Percentiles rank a stretch among this genome's conserved stretches.
phyloP scores from a whole-genome alignment of 64 coral and sea anemone genomes.

The Cladopsammia gracilis region DNA sequence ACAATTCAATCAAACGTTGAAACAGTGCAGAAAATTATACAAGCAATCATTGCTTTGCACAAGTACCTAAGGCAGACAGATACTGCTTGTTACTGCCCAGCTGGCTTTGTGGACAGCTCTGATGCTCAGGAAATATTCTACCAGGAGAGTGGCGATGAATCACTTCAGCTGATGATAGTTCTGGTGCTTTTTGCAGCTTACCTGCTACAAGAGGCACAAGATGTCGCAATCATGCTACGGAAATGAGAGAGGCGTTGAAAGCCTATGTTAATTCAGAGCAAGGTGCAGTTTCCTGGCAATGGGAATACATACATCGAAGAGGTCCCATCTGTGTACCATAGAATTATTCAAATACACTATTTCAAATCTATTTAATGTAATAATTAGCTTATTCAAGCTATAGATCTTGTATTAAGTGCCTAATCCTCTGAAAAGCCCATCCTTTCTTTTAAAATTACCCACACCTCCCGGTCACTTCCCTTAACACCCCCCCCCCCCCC shows the following conservation, averaged over 20 bases:
- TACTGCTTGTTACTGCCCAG: constrained; percentile 16
- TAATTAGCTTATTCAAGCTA: no score
- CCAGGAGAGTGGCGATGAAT: constrained; percentile 56
- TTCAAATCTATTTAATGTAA: not conserved
- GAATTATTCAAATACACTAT: not conserved
- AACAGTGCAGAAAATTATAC: constrained; percentile 34
- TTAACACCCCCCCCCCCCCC: no score
- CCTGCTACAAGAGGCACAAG: constrained; percentile 19
- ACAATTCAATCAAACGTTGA: constrained; percentile 22
- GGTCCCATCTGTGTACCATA: constrained; percentile 29
- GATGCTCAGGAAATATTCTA: constrained; percentile 59
- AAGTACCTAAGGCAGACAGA: constrained; percentile 43
- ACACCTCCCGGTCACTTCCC: no score
- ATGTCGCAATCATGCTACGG: constrained; percentile 39
- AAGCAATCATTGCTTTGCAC: constrained; percentile 38
- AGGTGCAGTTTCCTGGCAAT: constrained; percentile 60
- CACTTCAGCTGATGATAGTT: constrained; percentile 3
- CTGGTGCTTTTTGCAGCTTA: constrained; percentile 17
- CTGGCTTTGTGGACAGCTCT: constrained; percentile 49
- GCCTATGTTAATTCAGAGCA: constrained; percentile 47
- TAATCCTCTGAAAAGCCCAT: no score
- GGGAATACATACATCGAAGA: constrained; percentile 31
- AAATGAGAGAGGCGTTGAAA: constrained; percentile 49
- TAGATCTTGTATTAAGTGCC: no score
- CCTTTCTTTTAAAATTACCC: no score